Base-by-base conservation (phyloP, 2,113 vertebrate genomes). In the Menidia beryllina region DNA sequence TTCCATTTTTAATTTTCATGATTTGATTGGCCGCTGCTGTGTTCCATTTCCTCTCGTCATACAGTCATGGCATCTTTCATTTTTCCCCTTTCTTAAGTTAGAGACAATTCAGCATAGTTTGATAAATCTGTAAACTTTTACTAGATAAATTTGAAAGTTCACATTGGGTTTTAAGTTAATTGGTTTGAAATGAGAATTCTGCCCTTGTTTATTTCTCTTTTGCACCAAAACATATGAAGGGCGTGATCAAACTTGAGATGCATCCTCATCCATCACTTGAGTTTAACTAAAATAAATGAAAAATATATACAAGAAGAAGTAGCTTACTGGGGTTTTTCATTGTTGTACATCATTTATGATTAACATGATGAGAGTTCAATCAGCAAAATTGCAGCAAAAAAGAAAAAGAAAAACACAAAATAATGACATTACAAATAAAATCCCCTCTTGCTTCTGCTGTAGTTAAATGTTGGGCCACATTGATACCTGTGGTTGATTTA, bases 21-120 rank as follows among this genome's bases (percentile, higher is more conserved):
- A 83, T 58, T 72, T 87, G 77, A 90, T 87, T 89, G 84, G 84
- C 81, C 52, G 69, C 83, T 79, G 79, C 84, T 83, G 87, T 7
- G 67, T 90, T 86, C 66, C 81, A 85, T 89, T 87, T 86, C 77
- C 79, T 74, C 75, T 77, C 72, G 81, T 85, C 75, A 67, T 75
- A 86, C 54, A 83, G 66, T 66, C 56, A 17, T 84, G 74, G 55
- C 72, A 66, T 81, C 83, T 88, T 83, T 87, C 83, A 89, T 87
- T 87, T n/a, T 91, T 86, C 80, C 61, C 57, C 26, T 58, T 38
- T n/a, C 55, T 83, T 85, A 83, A 88, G 87, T 90, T 83, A 79
- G 86, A 72, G 71, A 68, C 71, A 85, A 75, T 79, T 83, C 85
- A 85, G 87, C 81, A 87, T 86, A 49, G 80, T 83, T 89, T 84